Evolutionary conservation across 2,797 vertebrate species (phyloP), one percentile per base, ranked within the genome.

Genomic region (Oryzias sinensis): DNA sequence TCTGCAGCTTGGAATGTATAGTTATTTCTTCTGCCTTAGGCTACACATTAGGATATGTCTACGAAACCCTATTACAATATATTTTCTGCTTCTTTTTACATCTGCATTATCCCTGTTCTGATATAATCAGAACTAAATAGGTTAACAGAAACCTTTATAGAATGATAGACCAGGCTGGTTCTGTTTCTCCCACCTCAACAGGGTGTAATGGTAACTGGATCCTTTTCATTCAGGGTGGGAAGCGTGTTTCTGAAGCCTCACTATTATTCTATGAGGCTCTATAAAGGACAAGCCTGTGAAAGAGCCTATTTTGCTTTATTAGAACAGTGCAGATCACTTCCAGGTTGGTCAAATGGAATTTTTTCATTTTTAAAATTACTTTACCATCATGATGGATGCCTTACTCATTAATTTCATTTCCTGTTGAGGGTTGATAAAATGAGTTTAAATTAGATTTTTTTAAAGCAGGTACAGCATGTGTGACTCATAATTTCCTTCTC

Each of bases 141-240:
- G 9, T 4, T 44, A 75, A 60, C 20, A 9, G 5, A 44, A 75
- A 61, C 22, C 18, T 61, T 59, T 47, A 40, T 13, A 52, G 51
- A 66, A 62, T 5, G 15, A 22, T 37, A 59, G 49, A 41, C 24
- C 20, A 43, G 55, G 56, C 7, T 5, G 47, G 43, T 27, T 56
- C 58, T 66, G 45, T 68, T 18, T 52, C 56, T 66, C 55, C 51
- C 16, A 24, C 49, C 45, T 14, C 2, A 43, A 24, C 27, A 71
- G 62, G 68, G 59, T 47, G 40, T 68, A 49, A 62, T 55, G 56
- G 83, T 81, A 87, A 87, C 79, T 56, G 49, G 80, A 87, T 76
- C 79, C 69, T 47, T 56, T 58, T 56, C 51, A 71, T 65, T 74
- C 62, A 37, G 47, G 57, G 49, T 49, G 76, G 63, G 57, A 65